These are phyloP conservation scores for Cyphomyrus discorhynchus DNA, from an alignment of 2,113 vertebrate species.

Conservation along the genomic window DNA sequence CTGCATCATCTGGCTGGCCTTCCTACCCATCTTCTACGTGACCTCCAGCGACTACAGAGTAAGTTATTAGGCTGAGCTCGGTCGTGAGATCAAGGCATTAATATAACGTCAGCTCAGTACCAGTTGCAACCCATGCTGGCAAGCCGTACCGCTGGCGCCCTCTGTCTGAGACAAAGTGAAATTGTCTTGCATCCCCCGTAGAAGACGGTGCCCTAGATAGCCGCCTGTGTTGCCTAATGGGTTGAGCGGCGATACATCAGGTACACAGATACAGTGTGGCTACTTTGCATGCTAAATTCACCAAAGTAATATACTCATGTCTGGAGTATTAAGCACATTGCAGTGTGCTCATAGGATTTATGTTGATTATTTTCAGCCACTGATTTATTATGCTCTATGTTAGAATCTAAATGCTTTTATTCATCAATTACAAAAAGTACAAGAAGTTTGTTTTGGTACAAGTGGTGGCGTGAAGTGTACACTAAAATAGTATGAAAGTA, in stretches of 20 bases:
- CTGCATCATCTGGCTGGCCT: constrained; percentile 98
- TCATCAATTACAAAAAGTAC: not conserved
- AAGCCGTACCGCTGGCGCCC: not conserved
- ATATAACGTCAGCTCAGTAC: not conserved
- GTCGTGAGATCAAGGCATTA: not conserved
- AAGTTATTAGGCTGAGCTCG: constrained; percentile 43
- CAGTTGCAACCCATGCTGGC: not conserved
- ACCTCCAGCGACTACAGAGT: constrained; percentile 99
- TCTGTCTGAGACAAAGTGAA: not conserved
- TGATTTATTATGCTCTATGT: not conserved
- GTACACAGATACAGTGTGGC: not conserved
- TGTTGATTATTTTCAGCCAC: not conserved
- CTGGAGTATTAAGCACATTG: not conserved
- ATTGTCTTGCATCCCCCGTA: not conserved
- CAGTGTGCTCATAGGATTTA: not conserved
- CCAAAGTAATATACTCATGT: not conserved
- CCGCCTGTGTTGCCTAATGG: not conserved
- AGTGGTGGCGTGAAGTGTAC: not conserved
- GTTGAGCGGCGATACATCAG: not conserved
- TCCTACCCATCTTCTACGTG: constrained; percentile 98
- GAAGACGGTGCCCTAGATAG: too few species aligned
- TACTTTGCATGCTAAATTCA: not conserved
- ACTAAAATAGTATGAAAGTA: not conserved
- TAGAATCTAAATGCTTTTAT: not conserved
- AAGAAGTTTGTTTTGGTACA: not conserved